These are phyloP conservation scores for Hyposoter dolosus DNA, from an alignment of 2,888 invertebrate genomes.

Conservation along the genomic window DNA sequence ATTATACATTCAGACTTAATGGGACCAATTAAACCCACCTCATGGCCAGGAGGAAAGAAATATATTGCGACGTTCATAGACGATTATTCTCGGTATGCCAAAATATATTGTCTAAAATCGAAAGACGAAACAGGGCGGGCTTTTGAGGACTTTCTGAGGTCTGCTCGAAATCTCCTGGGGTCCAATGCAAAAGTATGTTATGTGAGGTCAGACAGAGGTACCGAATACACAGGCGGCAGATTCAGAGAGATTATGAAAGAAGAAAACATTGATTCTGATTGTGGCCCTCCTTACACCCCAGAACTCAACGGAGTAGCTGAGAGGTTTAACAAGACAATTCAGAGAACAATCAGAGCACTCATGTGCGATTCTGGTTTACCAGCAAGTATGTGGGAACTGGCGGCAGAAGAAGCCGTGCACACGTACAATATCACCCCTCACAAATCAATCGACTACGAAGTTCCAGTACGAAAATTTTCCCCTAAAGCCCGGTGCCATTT, in stretches of 20 bases:
- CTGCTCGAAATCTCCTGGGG: slow-evolving; percentile 69
- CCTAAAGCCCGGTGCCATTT: slow-evolving; percentile 60
- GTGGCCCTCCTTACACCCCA: slow-evolving; percentile 53
- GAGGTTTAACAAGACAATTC: slow-evolving; percentile 67
- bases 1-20: slow-evolving; percentile 38
- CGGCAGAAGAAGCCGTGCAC: slow-evolving; percentile 64
- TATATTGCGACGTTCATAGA: slow-evolving; percentile 45
- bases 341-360: slow-evolving; percentile 61
- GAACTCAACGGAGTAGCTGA: slow-evolving; percentile 66
- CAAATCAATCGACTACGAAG: slow-evolving; percentile 58
- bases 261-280: slow-evolving; percentile 52
- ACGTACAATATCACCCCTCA: slow-evolving; percentile 67
- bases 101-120: slow-evolving; percentile 67
- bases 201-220: slow-evolving; percentile 61
- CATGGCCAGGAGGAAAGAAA: slow-evolving; percentile 42
- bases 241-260: slow-evolving; percentile 49
- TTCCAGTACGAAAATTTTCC: slow-evolving; percentile 56
- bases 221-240: slow-evolving; percentile 63
- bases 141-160: slow-evolving; percentile 68
- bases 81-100: slow-evolving; percentile 69
- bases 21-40: slow-evolving; percentile 44
- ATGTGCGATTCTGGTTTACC: slow-evolving; percentile 65
- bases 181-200: slow-evolving; percentile 64
- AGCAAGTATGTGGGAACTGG: slow-evolving; percentile 71
- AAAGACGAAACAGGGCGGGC: slow-evolving; percentile 70